Conservation (phyloP, 2,888 invertebrate genomes). For the Tillus elongatus region DNA sequence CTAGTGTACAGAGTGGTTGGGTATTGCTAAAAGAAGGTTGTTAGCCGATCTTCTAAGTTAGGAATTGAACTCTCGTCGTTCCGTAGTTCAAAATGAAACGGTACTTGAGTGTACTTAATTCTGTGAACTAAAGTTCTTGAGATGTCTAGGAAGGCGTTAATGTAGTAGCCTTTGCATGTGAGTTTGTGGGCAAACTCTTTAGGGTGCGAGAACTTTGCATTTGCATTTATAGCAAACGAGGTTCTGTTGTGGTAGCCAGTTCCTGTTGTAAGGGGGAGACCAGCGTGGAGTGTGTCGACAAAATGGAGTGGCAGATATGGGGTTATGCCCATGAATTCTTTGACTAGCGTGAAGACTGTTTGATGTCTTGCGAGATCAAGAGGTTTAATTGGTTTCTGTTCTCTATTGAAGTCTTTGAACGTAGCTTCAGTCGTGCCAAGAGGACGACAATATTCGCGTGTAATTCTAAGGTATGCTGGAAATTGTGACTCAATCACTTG, state of each 20-base stretch:
- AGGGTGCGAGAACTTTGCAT: slow-evolving; percentile 5
- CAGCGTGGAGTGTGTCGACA: slow-evolving; percentile 1
- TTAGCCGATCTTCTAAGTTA: too few relatives aligned
- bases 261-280: neutral
- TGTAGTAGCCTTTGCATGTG: slow-evolving; percentile 1
- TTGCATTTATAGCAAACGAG: neutral
- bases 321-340: too few relatives aligned
- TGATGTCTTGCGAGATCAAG: too few relatives aligned
- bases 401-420: neutral
- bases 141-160: neutral
- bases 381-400: neutral
- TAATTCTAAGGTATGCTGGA: neutral
- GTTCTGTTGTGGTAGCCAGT: slow-evolving; percentile 5
- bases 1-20: too few relatives aligned
- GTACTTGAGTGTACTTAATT: too few relatives aligned
- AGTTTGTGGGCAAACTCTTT: neutral
- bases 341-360: too few relatives aligned
- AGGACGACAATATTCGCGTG: neutral
- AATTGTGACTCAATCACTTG: too few relatives aligned
- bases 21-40: too few relatives aligned
- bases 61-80: too few relatives aligned
- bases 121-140: too few relatives aligned
- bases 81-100: too few relatives aligned
- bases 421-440: neutral
- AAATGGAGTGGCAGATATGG: neutral